Evolutionary conservation across 2,113 vertebrate species (phyloP), one percentile per base, ranked within the genome.

Genomic region (Zosterops pallidus): DNA sequence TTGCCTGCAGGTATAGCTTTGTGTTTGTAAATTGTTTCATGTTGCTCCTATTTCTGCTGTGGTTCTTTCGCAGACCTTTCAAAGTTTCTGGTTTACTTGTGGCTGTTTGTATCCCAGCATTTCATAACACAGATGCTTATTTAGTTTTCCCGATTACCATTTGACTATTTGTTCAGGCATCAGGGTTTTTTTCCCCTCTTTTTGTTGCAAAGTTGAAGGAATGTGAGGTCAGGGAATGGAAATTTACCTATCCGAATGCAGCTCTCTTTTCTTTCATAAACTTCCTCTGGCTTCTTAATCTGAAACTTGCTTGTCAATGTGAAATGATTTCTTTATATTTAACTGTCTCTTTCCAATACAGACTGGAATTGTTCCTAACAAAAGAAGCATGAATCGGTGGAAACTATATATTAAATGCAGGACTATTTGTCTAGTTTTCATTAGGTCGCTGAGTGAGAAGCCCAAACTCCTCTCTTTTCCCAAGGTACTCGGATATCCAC

Each of bases 401-500:
- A 98, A 98, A 98, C 97, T 97, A 98, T 98, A 98, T 98, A 98
- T 98, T 98, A 98, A 98, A 98, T 80, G 95, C 97, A 98, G 85
- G 97, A 95, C 97, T 97, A 96, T 98, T 98, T 98, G 97, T 97
- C 98, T 98, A 97, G 96, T 98, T 98, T 97, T 98, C 97, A 98
- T 98, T 97, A 98, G 97, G 97, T 97, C 74, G 98, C 97, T 98
- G 98, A 98, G 97, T 98, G 98, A 98, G 97, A 98, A 98, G 98
- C 95, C 93, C 94, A 95, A 94, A 97, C 94, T 96, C 92, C 93
- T 94, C 94, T 96, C 93, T 98, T 98, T 98, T 98, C 98, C 98
- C 98, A 98, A 98, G 98, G 97, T 98, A 97, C 98, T 98, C 98
- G 59, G 98, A 97, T 98, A 97, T 98, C 98, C 96, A 69, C 8